Evolutionary conservation across 2,797 vertebrate genomes (phyloP), one percentile per base, ranked within the genome.

Genomic region (Dallia pectoralis): DNA sequence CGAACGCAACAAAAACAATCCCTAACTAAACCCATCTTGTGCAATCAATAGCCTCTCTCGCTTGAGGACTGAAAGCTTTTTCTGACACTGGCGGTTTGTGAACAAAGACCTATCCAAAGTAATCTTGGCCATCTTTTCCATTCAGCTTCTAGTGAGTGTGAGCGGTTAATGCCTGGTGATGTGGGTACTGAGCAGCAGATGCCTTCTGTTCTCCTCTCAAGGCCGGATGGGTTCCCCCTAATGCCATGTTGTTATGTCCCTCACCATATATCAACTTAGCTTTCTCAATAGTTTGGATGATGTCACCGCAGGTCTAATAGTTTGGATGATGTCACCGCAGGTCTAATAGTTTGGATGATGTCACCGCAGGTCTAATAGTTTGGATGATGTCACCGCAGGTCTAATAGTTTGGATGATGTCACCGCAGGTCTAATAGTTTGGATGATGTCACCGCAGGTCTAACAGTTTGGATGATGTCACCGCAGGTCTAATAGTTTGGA

Each of bases 201-300:
- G 83, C 77, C 74, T 53, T 73, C 61, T 47, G 29, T 29, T 61
- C 49, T 22, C 25, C 66, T 19, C 36, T 36, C 77, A 74, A 59
- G 76, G 44, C 77, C 74, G 59, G 76, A 64, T 70, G 36, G 71
- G 4, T 72, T 48, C 74, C 74, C 82, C 73, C 40, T 64, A 48
- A 14, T 66, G 71, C 49, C 72, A 73, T 68, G 65, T 33, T 69
- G 48, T 9, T 4, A 44, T 56, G 25, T 77, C 75, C 69, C 68
- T 81, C 74, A 40, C 74, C 67, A 71, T 72, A 72, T 77, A 64
- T 82, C 62, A 74, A 70, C 75, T 74, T 68, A 72, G 79, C 73
- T 8, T n/a, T 77, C 73, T 79, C 79, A 73, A 68, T 79, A 56
- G 74, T 79, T 79, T 81, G 69, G 56, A 65, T 74, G 44, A 68